Evolutionary conservation across 2,888 invertebrate species (phyloP).

Genomic region (Eupithecia subumbrata): DNA sequence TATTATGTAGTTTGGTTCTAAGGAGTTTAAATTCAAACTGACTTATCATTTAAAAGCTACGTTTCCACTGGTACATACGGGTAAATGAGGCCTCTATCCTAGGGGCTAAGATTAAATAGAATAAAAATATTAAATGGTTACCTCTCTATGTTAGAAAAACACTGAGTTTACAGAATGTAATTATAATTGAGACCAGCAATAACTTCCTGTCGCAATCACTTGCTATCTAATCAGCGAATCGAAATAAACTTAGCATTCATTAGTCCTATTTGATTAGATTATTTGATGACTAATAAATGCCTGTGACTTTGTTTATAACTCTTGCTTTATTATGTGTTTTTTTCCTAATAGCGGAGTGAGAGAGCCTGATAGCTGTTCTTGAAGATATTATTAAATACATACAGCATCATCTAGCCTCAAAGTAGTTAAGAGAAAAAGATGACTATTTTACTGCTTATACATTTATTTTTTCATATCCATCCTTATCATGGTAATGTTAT

Average conservation of each 20-base stretch:
- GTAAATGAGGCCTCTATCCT: too few species aligned
- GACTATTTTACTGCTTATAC: too few species aligned
- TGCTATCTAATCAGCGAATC: neutral
- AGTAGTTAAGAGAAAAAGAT: too few species aligned
- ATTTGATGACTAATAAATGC: neutral
- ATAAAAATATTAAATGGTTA: neutral
- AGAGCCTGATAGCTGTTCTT: neutral
- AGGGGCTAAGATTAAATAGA: neutral
- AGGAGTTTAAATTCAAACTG: too few species aligned
- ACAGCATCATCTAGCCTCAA: too few species aligned
- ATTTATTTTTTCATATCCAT: too few species aligned
- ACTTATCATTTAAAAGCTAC: too few species aligned
- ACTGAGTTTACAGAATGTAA: neutral
- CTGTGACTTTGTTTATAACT: neutral
- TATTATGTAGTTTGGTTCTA: too few species aligned
- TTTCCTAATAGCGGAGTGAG: neutral
- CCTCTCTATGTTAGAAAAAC: neutral
- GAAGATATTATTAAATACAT: too few species aligned
- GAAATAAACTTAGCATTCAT: neutral
- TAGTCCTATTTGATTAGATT: slow-evolving; percentile 9
- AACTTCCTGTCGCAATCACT: neutral
- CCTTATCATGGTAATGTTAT: too few species aligned
- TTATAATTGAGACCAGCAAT: neutral
- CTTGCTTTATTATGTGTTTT: neutral
- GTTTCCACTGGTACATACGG: too few species aligned